Evolutionary conservation across 1,140 invertebrate genomes (phyloP), one percentile per base, ranked within the genome.

Genomic region (Hyposmocoma kahamanoa): DNA sequence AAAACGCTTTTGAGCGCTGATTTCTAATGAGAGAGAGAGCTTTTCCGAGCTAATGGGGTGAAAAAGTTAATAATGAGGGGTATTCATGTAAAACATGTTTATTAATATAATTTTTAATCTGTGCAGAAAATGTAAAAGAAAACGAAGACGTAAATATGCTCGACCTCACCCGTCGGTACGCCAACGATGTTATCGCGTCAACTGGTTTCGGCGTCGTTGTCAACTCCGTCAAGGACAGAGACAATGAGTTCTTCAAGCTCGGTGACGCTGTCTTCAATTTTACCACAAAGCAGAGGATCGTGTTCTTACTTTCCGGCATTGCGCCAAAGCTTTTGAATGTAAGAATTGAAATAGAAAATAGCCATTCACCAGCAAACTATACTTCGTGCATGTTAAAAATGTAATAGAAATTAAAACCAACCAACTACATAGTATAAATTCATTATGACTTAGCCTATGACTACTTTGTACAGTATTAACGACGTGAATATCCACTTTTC

Each of bases 141-240:
- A 36, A 2, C 18, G 41, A 53, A 18, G 72, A 72, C 3, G 15
- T 87, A 4, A 77, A 87, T 26, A 53, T 84, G 32, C 80, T 83
- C 22, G 85, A 88, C 22, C 50, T 87, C n/a, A 70, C 72, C 11
- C 77, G 79, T 0, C 71, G 82, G 9, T 89, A 87, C 42, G 80
- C 88, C 0, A 89, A 79, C 17, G 89, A 90, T 56, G 87, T 90
- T 3, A 90, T 90, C 19, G 89, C 88, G 0, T 82, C 77, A 0
- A 82, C 76, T 3, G 88, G 87, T 10, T 90, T 90, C 59, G 89
- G 89, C 0, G 62, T 89, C 22, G 65, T 87, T 55, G 75, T 88
- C 1, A 81, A 90, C 50, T 87, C 88, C 0, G 72, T 88, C 20
- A 71, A 70, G n/a, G 69, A 89, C 11, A 65, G 65, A 0, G 53